phyloP scores from a whole-genome alignment of 2,797 vertebrate genomes.

The Babyrousa celebensis region DNA sequence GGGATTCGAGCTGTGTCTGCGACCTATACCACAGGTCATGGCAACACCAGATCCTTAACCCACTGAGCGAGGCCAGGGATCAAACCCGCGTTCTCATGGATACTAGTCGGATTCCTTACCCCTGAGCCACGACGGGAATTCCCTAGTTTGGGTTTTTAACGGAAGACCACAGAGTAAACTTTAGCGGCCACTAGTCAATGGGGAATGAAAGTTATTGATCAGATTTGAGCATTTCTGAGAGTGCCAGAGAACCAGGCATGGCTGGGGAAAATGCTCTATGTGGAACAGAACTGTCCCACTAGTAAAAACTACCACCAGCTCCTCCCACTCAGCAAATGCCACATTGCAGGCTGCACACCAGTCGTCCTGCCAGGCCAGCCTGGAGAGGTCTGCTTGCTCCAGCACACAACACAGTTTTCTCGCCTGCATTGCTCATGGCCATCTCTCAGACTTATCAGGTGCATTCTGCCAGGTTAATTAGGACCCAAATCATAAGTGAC shows the following conservation, averaged over 20 bases:
- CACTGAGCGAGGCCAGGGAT: too few species aligned
- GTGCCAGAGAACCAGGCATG: not conserved
- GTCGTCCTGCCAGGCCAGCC: rapidly evolving
- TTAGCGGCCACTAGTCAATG: not conserved
- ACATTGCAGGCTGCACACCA: too few species aligned
- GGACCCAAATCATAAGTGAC: not conserved
- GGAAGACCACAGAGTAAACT: not conserved
- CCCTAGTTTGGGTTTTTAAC: not conserved
- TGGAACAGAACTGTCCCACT: too few species aligned
- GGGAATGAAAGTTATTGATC: not conserved
- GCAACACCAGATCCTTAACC: too few species aligned
- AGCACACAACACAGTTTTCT: not conserved
- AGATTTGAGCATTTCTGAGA: not conserved
- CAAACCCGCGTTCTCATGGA: too few species aligned
- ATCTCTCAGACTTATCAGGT: not conserved
- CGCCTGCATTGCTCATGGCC: rapidly evolving
- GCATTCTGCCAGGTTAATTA: too few species aligned
- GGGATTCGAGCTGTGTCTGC: too few species aligned
- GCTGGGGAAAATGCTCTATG: not conserved
- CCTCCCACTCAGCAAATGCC: not conserved
- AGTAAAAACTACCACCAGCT: not conserved
- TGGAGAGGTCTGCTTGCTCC: not conserved
- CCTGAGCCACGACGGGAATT: too few species aligned
- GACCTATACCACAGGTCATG: too few species aligned
- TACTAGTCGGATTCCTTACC: too few species aligned